Base-by-base conservation (phyloP, 2,888 invertebrate species). In the Schizotus pectinicornis region DNA sequence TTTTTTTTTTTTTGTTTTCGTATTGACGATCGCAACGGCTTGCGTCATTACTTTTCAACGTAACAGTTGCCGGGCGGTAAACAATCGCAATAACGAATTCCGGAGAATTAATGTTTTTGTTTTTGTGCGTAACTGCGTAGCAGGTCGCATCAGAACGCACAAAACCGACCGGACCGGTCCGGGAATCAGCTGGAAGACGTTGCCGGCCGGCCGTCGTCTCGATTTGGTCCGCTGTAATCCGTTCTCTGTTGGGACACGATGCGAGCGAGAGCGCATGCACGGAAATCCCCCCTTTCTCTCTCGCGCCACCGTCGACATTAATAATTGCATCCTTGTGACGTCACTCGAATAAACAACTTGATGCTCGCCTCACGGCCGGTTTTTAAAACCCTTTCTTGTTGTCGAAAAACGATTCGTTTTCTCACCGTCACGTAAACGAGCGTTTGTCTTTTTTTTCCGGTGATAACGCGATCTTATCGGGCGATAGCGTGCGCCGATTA, bases 321-420 rank as follows among this genome's bases (percentile, higher is more conserved):
- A 72, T 73, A 70, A 72, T 70, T 73, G 75, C 73, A 73, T 74
- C 72, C 71, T 65, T 67, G 70, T 76, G 76, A 77, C 77, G 77
- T 77, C 76, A 77, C 66, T 65, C 64, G 47, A 57, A 74, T 73
- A 74, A 74, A 73, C 73, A 74, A 65, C 49, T 52, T 53, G 61
- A 56, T 45, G 46, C 37, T 46, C 37, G 37, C 59, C 61, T 63
- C 63, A 67, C 61, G 67, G 65, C 63, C 68, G 66, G 64, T 67
- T 69, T 68, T 70, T 66, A 56, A 47, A n/a, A 39, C 2, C 35
- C 2, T n/a, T n/a, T n/a, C n/a, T n/a, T n/a, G 41, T 12, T 8
- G 41, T n/a, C n/a, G 8, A 39, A 13, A 9, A 13, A 2, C 41
- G 13, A 11, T 6, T 35, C 35, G 35, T 3, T n/a, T 35, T 35